Base-by-base conservation (phyloP, 2,113 vertebrate genomes). In the Platanista minor region DNA sequence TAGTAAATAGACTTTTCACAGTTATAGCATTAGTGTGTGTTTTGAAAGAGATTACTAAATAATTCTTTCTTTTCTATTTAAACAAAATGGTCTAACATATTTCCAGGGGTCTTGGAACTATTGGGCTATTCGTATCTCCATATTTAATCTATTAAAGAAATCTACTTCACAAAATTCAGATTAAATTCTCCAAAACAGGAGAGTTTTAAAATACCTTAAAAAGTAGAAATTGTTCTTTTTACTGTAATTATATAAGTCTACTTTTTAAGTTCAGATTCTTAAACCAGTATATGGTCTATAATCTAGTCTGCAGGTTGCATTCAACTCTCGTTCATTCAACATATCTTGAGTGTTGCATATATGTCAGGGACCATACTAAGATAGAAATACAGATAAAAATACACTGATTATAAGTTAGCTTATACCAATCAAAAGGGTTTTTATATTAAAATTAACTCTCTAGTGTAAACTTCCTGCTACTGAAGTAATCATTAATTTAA, bases 1-100 rank as follows among this genome's bases (percentile, higher is more conserved):
- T 57, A 66, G 43, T 66, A 81, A 98, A 96, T 49, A 96, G 86
- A 59, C 43, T 67, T 80, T 82, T 89, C 49, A 62, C 41, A 77
- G 69, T 59, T 71, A 75, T 13, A 90, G 10, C 41, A 39, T 54
- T 61, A 67, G 13, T 43, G 31, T 61, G 7, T 75, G 6, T 54
- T 94, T 89, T 91, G 46, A 90, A 80, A 84, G 15, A 77, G 21
- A 95, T 83, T 72, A 92, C 61, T 78, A 89, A 92, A 83, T 90
- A 92, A 49, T 43, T 84, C 13, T 84, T 93, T 72, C 39, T 74
- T 94, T 87, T 54, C 12, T 93, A 75, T 72, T 91, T 89, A 94
- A 93, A 90, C 82, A 31, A 14, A 78, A 31, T 82, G 1, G 8
- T 39, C 27, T 91, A 75, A 90, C 3, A 29, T 64, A 69, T 71